Evolutionary conservation across 2,888 invertebrate species (phyloP).

Genomic region (Zelleria hepariella): DNA sequence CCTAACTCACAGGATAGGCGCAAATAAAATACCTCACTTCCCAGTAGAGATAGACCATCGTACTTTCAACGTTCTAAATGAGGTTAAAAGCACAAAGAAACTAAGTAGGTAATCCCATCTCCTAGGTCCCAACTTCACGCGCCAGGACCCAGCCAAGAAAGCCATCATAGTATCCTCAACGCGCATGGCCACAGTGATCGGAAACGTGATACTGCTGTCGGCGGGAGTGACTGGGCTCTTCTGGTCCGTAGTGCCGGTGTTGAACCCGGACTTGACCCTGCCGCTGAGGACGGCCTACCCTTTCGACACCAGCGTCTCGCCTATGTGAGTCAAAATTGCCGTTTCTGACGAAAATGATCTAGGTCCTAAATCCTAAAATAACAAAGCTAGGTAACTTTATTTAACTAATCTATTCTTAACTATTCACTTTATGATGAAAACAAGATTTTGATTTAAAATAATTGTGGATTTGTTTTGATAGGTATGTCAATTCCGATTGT

Average conservation of each 20-base stretch:
- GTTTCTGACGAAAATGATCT: background rate
- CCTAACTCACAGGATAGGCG: too few relatives aligned
- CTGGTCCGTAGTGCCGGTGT: constrained; percentile 13
- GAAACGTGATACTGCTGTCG: constrained; percentile 6
- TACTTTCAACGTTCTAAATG: too few relatives aligned
- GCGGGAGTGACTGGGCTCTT: constrained; percentile 12
- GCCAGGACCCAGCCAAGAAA: constrained; percentile 8
- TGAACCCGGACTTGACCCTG: constrained; percentile 9
- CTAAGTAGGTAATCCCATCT: background rate
- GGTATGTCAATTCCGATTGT: too few relatives aligned
- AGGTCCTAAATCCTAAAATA: too few relatives aligned
- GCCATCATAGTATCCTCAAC: constrained; percentile 3
- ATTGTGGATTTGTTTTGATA: too few relatives aligned
- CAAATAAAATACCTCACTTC: too few relatives aligned
- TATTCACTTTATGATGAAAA: too few relatives aligned
- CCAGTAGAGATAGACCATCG: too few relatives aligned
- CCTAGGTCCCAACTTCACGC: constrained; percentile 12
- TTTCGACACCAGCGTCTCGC: constrained; percentile 9
- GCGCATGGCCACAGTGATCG: background rate
- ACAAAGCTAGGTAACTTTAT: too few relatives aligned
- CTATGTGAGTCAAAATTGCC: constrained; percentile 10
- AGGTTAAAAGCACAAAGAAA: too few relatives aligned
- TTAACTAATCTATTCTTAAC: too few relatives aligned
- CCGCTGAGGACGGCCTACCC: constrained; percentile 14
- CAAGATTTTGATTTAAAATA: too few relatives aligned